These are phyloP conservation scores for Agelaius tricolor DNA, from an alignment of 2,113 vertebrate species.

Conservation along the genomic window DNA sequence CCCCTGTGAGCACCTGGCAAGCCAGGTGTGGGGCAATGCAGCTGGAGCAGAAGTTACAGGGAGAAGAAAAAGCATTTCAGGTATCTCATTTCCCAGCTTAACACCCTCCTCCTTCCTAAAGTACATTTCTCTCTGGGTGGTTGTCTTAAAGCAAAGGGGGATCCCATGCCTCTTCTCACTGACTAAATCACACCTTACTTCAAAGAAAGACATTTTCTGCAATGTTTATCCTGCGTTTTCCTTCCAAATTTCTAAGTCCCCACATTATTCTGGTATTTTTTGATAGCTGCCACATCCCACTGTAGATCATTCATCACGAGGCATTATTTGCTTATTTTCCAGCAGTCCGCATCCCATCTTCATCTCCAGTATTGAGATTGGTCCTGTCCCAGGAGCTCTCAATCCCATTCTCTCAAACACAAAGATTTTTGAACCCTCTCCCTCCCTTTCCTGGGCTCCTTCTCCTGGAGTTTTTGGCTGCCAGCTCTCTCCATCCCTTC, in stretches of 20 bases:
- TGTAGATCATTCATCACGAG: neutral
- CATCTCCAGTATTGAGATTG: neutral
- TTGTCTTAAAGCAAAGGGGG: neutral
- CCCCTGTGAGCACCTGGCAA: neutral
- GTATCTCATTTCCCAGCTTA: neutral
- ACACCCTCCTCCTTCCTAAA: neutral
- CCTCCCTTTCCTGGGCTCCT: neutral
- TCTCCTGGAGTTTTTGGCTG: neutral
- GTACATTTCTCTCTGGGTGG: neutral
- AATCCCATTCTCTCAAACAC: neutral
- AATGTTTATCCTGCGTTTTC: neutral
- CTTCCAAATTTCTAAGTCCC: neutral
- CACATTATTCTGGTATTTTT: neutral
- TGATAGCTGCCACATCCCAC: neutral
- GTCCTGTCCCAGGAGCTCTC: neutral
- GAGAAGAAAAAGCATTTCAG: neutral
- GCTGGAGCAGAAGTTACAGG: neutral
- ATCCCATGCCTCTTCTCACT: neutral
- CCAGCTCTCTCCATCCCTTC: neutral
- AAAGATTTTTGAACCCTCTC: neutral
- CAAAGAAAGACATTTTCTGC: neutral
- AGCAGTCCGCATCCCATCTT: fast-evolving
- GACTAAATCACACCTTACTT: neutral
- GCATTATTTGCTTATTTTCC: neutral
- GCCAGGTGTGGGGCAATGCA: neutral